phyloP scores from a whole-genome alignment of 2,888 invertebrate species.

The Itoplectis maculator region DNA sequence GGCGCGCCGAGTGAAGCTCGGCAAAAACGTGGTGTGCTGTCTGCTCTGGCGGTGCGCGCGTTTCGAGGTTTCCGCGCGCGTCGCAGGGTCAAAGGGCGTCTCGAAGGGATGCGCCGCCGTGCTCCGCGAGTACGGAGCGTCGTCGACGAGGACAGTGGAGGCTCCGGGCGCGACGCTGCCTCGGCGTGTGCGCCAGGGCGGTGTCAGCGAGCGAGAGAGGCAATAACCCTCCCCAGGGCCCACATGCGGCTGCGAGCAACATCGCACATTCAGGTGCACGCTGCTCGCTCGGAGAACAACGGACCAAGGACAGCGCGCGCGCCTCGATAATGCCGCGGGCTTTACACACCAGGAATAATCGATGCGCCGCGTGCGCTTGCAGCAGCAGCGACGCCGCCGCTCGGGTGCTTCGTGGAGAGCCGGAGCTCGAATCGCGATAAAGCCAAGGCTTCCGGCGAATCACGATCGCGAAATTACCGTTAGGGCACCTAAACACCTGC shows the following conservation, averaged over 20 bases:
- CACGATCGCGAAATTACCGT: constrained; percentile 49
- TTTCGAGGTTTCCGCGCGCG: constrained; percentile 53
- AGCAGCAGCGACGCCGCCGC: constrained; percentile 32
- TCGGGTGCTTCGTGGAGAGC: background rate
- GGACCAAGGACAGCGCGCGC: constrained; percentile 73
- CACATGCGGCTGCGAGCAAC: constrained; percentile 59
- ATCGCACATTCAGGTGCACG: constrained; percentile 78
- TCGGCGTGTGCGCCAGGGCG: constrained; percentile 58
- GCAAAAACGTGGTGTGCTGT: constrained; percentile 74
- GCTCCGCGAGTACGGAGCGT: constrained; percentile 12
- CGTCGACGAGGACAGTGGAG: background rate
- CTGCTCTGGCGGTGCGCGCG: constrained; percentile 58
- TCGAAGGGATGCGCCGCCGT: constrained; percentile 38
- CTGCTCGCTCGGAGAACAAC: constrained; percentile 74
- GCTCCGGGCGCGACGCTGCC: constrained; percentile 21
- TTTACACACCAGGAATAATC: constrained; percentile 79
- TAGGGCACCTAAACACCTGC: constrained; percentile 11
- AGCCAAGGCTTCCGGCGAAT: constrained; percentile 70
- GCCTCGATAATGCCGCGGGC: constrained; percentile 76
- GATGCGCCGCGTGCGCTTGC: constrained; percentile 75
- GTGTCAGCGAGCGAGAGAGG: constrained; percentile 66
- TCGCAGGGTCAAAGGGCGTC: constrained; percentile 50
- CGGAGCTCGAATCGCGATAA: constrained; percentile 74
- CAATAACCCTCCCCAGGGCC: constrained; percentile 38
- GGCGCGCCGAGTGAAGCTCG: constrained; percentile 12